These are phyloP conservation scores for Eciton burchellii DNA, from an alignment of 1,140 invertebrate species.

Conservation along the genomic window DNA sequence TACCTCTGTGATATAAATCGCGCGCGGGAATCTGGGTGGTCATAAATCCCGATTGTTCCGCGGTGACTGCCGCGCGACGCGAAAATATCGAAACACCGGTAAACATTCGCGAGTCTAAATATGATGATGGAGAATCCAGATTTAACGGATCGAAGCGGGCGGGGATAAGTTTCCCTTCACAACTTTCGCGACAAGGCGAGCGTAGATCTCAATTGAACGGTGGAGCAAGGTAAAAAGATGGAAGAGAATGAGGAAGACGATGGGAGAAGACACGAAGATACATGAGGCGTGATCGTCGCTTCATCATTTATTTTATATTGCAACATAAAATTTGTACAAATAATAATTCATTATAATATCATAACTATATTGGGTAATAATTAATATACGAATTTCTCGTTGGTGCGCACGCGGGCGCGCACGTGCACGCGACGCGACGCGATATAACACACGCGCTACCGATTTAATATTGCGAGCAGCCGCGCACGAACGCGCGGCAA, in stretches of 20 bases:
- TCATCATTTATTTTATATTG: slow-evolving; percentile 85
- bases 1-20: slow-evolving; percentile 14
- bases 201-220: neutral
- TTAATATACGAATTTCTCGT: slow-evolving; percentile 72
- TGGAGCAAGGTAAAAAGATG: no score
- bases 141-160: neutral
- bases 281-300: slow-evolving; percentile 78
- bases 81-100: neutral
- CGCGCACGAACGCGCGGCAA: slow-evolving; percentile 31
- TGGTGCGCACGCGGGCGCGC: slow-evolving; percentile 54
- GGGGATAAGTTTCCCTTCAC: neutral
- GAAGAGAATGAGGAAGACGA: neutral
- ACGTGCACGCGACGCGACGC: slow-evolving; percentile 24
- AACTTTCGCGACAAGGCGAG: neutral
- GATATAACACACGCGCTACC: slow-evolving; percentile 1
- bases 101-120: neutral
- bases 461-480: slow-evolving; percentile 54
- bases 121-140: neutral
- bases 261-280: neutral
- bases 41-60: slow-evolving; percentile 19
- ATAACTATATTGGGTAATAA: slow-evolving; percentile 77
- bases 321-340: slow-evolving; percentile 86
- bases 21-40: slow-evolving; percentile 11
- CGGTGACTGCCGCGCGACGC: neutral
- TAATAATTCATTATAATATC: slow-evolving; percentile 81